Evolutionary conservation across 2,888 invertebrate species (phyloP).

Genomic region (Lissonota sp.): DNA sequence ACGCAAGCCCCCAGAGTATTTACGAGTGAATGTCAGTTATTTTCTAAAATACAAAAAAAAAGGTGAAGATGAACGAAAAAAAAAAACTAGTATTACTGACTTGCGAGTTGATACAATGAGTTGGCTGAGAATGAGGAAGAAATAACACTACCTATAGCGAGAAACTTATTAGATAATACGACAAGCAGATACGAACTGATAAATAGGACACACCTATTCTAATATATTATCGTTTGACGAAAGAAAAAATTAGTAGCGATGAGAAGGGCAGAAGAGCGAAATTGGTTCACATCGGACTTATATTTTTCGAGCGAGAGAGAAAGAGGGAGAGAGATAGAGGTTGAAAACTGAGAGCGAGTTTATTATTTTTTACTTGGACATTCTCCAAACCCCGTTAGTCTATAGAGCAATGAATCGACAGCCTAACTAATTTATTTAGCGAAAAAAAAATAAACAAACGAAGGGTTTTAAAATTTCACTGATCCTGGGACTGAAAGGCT

Average conservation of each 20-base stretch:
- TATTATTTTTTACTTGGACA: conserved; percentile 66
- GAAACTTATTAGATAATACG: conserved; percentile 80
- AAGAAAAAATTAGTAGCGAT: conserved; percentile 31
- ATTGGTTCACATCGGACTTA: conserved; percentile 79
- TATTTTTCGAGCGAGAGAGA: conserved; percentile 77
- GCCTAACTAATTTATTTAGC: conserved; percentile 66
- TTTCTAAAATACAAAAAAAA: conserved; percentile 75
- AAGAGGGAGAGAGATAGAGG: conserved; percentile 35
- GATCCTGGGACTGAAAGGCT: conserved; percentile 57
- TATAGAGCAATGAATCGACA: conserved; percentile 62
- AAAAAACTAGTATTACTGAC: conserved; percentile 79
- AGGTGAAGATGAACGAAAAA: conserved; percentile 23
- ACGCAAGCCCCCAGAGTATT: conserved; percentile 54
- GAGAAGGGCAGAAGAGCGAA: conserved; percentile 67
- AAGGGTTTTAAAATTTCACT: conserved; percentile 68
- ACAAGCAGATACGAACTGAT: conserved; percentile 79
- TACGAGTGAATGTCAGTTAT: conserved; percentile 77
- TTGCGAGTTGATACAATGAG: conserved; percentile 73
- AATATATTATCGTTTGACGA: conserved; percentile 79
- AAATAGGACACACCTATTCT: conserved; percentile 78
- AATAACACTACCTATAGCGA: conserved; percentile 76
- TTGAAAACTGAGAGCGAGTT: conserved; percentile 74
- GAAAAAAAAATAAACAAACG: conserved; percentile 5
- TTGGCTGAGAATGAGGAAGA: conserved; percentile 68
- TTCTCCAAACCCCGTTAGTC: conserved; percentile 51